Evolutionary conservation across 1,140 invertebrate genomes (phyloP).

Genomic region (Dreissena polymorpha): DNA sequence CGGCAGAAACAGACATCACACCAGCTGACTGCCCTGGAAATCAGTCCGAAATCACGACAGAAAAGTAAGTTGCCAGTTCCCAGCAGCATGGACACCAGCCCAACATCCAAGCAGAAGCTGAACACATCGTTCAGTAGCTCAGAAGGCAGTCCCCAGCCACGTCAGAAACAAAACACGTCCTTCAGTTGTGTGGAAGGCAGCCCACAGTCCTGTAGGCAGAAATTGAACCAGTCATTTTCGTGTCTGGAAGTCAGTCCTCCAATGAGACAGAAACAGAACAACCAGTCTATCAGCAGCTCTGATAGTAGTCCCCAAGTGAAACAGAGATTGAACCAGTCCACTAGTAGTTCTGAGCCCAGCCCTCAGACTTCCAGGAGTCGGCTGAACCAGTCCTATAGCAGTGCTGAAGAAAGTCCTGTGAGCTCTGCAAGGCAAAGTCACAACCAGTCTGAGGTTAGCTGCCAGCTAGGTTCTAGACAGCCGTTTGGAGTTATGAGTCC

Average conservation of each 20-base stretch:
- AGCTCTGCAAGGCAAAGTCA: conserved; percentile 23
- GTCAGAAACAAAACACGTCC: conserved; percentile 42
- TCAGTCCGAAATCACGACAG: conserved; percentile 50
- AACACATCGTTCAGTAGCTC: conserved; percentile 48
- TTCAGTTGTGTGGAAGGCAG: conserved; percentile 40
- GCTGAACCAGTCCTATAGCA: conserved; percentile 46
- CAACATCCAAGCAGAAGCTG: conserved; percentile 20
- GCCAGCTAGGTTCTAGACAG: conserved; percentile 35
- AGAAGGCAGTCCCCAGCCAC: conserved; percentile 33
- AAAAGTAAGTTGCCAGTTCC: conserved; percentile 17
- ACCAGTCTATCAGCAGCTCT: conserved; percentile 43
- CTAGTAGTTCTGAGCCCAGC: conserved; percentile 32
- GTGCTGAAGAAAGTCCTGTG: conserved; percentile 50
- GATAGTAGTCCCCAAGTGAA: conserved; percentile 44
- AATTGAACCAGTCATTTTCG: conserved; percentile 44
- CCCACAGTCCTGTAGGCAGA: conserved; percentile 37
- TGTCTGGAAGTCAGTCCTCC: conserved; percentile 47
- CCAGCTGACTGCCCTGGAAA: conserved; percentile 32
- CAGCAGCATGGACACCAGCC: conserved; percentile 38
- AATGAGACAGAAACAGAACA: conserved; percentile 31
- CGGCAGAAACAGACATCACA: conserved; percentile 10
- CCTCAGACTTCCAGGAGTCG: conserved; percentile 34
- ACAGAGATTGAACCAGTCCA: conserved; percentile 42
- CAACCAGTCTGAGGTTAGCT: conserved; percentile 44
- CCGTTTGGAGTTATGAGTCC: conserved; percentile 17